phyloP scores from a whole-genome alignment of 2,888 invertebrate species.

The Cephus runcator region DNA sequence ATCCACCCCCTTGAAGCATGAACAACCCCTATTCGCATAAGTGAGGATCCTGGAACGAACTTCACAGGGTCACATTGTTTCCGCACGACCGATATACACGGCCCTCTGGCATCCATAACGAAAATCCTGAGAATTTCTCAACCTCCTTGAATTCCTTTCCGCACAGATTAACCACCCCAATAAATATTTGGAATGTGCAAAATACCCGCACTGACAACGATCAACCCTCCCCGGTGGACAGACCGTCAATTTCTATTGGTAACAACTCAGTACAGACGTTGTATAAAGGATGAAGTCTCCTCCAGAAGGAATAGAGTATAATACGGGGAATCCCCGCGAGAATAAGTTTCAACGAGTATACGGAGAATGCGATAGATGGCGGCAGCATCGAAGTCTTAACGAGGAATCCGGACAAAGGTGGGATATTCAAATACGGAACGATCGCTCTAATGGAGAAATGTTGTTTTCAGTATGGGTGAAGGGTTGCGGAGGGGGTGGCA shows the following conservation, averaged over 20 bases:
- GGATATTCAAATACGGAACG: constrained; percentile 22
- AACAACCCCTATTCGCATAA: neutral
- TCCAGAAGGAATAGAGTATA: neutral
- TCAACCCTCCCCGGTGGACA: neutral
- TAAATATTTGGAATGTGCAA: neutral
- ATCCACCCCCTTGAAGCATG: neutral
- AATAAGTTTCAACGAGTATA: neutral
- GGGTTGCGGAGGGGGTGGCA: neutral
- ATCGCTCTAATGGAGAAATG: constrained; percentile 25
- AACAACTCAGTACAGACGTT: neutral
- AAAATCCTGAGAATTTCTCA: neutral
- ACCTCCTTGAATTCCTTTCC: neutral
- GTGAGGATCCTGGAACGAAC: neutral
- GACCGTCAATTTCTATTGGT: neutral
- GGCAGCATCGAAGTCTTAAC: constrained; percentile 4
- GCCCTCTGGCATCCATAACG: neutral
- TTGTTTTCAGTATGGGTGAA: constrained; percentile 15
- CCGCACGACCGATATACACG: neutral
- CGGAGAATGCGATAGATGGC: neutral
- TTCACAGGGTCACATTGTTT: neutral
- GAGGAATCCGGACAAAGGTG: constrained; percentile 13
- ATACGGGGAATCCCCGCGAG: neutral
- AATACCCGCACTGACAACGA: neutral
- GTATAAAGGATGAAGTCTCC: neutral
- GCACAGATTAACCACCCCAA: neutral